A percentile compares a stretch with the other conserved stretches of the same genome.
phyloP scores from a whole-genome alignment of 1,140 invertebrate genomes.

The Papilio glaucus region DNA sequence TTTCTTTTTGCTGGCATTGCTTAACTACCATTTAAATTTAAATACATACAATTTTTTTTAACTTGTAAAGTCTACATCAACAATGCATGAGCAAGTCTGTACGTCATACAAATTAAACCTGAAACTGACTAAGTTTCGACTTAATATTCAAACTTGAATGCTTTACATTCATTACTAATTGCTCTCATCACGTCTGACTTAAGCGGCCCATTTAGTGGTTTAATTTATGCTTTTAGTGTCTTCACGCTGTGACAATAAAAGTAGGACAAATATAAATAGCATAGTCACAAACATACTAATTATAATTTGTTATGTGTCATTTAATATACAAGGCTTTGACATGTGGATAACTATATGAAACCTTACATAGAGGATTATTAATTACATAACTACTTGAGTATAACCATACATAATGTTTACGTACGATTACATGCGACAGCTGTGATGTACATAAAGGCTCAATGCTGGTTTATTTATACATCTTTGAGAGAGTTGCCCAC shows the following conservation, averaged over 20 bases:
- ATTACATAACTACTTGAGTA: not conserved
- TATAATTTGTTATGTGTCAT: not conserved
- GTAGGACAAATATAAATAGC: constrained; percentile 1
- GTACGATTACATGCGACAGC: not conserved
- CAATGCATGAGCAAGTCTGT: not conserved
- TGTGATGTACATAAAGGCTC: too few relatives aligned
- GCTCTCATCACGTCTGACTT: constrained; percentile 8
- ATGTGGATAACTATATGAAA: constrained; percentile 7
- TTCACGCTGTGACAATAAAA: not conserved
- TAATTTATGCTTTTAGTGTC: constrained; percentile 26
- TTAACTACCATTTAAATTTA: not conserved
- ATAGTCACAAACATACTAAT: not conserved
- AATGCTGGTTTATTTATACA: too few relatives aligned
- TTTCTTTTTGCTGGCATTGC: not conserved
- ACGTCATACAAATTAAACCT: not conserved
- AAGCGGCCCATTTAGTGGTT: constrained; percentile 22
- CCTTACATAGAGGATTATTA: not conserved
- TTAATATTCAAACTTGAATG: constrained; percentile 22
- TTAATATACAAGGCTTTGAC: not conserved
- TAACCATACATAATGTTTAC: not conserved
- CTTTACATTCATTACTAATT: constrained; percentile 24
- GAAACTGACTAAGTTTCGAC: constrained; percentile 8
- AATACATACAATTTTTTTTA: not conserved
- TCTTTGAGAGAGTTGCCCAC: too few relatives aligned
- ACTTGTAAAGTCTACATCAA: not conserved